phyloP scores from a whole-genome alignment of 2,113 vertebrate genomes.

The Cranoglanis bouderius region DNA sequence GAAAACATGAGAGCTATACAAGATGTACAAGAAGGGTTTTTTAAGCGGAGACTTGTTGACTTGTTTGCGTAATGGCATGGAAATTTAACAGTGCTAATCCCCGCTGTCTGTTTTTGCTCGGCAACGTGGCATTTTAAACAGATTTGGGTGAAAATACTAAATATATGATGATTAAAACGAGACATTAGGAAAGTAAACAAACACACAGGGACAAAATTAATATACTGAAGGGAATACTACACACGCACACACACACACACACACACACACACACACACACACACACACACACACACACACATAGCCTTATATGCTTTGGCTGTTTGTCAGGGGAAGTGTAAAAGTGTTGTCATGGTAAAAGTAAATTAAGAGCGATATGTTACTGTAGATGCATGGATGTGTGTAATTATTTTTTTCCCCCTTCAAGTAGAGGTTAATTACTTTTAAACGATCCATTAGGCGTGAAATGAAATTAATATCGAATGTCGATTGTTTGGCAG shows the following conservation, averaged over 20 bases:
- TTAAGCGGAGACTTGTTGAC: not conserved
- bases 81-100: not conserved
- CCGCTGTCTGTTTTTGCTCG: not conserved
- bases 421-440: not conserved
- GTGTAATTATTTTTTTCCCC: conserved; percentile 9
- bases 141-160: not conserved
- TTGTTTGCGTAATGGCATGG: not conserved
- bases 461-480: conserved; percentile 27
- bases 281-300: not conserved
- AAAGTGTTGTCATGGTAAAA: conserved; percentile 46
- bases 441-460: not conserved
- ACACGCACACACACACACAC: not conserved
- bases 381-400: not conserved
- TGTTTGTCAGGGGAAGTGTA: conserved; percentile 2
- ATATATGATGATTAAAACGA: not conserved
- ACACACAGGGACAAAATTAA: not conserved
- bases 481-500: conserved; percentile 72
- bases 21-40: not conserved
- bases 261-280: not conserved
- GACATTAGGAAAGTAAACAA: not conserved
- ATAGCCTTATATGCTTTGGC: not conserved
- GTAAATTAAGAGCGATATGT: conserved; percentile 19
- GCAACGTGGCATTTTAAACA: not conserved
- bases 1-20: not conserved
- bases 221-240: not conserved